These are phyloP conservation scores for Elmis aenea DNA, from an alignment of 2,888 invertebrate species.

Conservation along the genomic window DNA sequence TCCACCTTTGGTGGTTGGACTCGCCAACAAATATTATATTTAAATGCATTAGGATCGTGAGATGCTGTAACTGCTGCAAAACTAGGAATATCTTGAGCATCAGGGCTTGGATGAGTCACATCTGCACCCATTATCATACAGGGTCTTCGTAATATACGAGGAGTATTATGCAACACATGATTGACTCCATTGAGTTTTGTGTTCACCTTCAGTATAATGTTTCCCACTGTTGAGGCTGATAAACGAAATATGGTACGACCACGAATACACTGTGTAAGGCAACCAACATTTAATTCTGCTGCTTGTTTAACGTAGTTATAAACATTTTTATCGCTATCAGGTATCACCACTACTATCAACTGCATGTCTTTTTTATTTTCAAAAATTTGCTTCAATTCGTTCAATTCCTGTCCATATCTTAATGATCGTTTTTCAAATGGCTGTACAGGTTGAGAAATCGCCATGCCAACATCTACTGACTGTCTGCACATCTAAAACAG, in stretches of 20 bases:
- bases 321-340: constrained; percentile 43
- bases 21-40: constrained; percentile 71
- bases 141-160: constrained; percentile 50
- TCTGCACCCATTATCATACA: constrained; percentile 73
- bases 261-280: constrained; percentile 72
- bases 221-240: constrained; percentile 64
- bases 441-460: no score
- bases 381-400: no score
- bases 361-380: no score
- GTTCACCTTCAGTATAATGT: constrained; percentile 73
- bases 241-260: no score
- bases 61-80: constrained; percentile 75
- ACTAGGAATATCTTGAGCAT: constrained; percentile 61
- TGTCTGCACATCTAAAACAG: no score
- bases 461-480: no score
- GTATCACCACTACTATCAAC: constrained; percentile 63
- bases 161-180: constrained; percentile 51
- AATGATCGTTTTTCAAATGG: no score
- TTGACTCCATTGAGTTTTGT: constrained; percentile 81
- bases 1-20: constrained; percentile 71
- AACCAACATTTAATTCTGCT: constrained; percentile 63
- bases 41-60: constrained; percentile 60
- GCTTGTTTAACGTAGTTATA: constrained; percentile 35
- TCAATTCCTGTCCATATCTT: no score
- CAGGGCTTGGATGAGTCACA: constrained; percentile 87